Base-by-base conservation (phyloP, 2,797 vertebrate species). In the Chelidonichthys spinosus region DNA sequence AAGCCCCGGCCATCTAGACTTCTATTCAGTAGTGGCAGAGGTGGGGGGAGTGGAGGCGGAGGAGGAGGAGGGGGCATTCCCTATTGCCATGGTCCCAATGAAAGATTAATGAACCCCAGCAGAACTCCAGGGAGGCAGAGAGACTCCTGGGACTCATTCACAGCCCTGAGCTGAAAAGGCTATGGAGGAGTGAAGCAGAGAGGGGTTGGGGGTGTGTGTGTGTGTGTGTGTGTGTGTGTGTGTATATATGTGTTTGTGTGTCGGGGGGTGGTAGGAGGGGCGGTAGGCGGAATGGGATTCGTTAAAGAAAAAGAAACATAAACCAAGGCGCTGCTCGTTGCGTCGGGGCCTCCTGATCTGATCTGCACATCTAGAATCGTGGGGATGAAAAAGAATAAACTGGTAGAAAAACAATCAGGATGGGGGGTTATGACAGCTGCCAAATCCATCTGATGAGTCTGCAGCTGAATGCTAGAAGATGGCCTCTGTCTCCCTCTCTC, bases 21-120 rank as follows among this genome's bases (percentile, higher is more conserved):
- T 79, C 71, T 58, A 33, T 85, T 81, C 80, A 84, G 76, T 44
- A 70, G 74, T 68, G 58, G 85, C 46, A 25, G 50, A 50, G 36
- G 63, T 66, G 65, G 72, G 70, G 25, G 76, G 59, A 60, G 74
- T 54, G 76, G 42, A 54, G 47, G 52, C 52, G 60, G 39, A 39
- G 37, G 17, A 17, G 50, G 60, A 4, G 6, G 47, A 63, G 73
- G 85, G 79, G 74, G 80, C 76, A 87, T 93, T 94, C 90, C 92
- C 87, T 88, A 92, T 90, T 89, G 92, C 92, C 89, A 83, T 92
- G 90, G 93, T 95, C 93, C 93, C 94, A 94, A 95, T 95, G 94
- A 94, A 94, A 94, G 94, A 95, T 94, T 95, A 94, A 95, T 95
- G 94, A 95, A 95, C 89, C 91, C 92, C 92, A 92, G 91, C 87